Evolutionary conservation across 2,113 vertebrate species (phyloP).

Genomic region (Calonectris borealis): DNA sequence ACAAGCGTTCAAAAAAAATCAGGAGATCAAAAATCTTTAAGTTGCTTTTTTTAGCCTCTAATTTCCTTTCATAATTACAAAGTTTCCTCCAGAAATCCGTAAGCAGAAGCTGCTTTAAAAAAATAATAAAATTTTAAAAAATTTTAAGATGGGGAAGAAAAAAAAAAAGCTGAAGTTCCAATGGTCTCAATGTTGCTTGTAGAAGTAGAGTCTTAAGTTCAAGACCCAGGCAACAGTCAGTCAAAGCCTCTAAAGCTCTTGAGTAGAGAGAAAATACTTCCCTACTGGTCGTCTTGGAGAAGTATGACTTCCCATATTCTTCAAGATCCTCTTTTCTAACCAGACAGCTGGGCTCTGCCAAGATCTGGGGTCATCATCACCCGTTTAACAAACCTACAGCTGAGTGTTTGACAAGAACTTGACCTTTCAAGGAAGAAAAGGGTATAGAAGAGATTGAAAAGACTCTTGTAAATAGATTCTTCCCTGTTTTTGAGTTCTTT

Average conservation of each 20-base stretch:
- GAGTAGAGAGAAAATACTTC: background rate
- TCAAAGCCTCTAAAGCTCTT: background rate
- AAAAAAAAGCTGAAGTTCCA: background rate
- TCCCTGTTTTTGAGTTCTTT: background rate
- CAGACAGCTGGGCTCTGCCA: background rate
- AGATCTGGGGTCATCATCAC: background rate
- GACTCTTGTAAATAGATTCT: background rate
- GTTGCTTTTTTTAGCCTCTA: background rate
- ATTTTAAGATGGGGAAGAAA: background rate
- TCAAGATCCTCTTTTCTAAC: background rate
- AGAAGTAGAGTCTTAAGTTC: background rate
- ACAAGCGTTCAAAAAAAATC: background rate
- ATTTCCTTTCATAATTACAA: background rate
- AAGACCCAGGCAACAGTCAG: background rate
- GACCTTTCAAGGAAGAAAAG: background rate
- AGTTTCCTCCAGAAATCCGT: background rate
- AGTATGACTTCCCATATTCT: background rate
- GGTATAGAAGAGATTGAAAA: background rate
- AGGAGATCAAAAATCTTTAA: background rate
- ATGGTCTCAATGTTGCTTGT: background rate
- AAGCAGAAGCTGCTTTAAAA: background rate
- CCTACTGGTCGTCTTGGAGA: background rate
- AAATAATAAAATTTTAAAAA: background rate
- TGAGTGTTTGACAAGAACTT: background rate
- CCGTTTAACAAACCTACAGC: background rate